Percentiles rank a stretch among this genome's conserved stretches.
Conservation (phyloP, 2,888 invertebrate genomes). For the Entomobrya multifasciata region DNA sequence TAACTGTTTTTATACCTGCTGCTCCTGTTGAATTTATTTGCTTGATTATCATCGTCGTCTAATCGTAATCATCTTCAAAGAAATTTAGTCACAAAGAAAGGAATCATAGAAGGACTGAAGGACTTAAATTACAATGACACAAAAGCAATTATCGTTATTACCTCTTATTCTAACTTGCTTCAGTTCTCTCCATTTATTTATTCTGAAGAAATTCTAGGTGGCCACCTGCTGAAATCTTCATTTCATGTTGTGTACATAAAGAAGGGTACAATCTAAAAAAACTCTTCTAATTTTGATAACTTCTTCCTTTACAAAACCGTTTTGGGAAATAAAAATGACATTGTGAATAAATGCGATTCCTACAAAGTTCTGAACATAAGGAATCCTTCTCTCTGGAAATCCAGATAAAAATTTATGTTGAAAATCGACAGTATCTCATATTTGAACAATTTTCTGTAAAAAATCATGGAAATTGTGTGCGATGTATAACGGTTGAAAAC, state of each 20-base stretch:
- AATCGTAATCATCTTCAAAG: slow-evolving; percentile 16
- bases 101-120: slow-evolving; percentile 38
- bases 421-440: too few species aligned
- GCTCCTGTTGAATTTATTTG: slow-evolving; percentile 54
- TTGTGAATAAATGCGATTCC: too few species aligned
- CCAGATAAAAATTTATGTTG: too few species aligned
- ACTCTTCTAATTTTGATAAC: slow-evolving; percentile 17
- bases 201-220: background rate
- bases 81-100: slow-evolving; percentile 39
- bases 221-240: slow-evolving; percentile 30
- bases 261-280: background rate
- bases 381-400: too few species aligned
- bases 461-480: too few species aligned
- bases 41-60: slow-evolving; percentile 45
- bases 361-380: too few species aligned
- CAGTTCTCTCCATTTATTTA: background rate
- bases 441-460: too few species aligned
- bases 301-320: too few species aligned
- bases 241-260: background rate
- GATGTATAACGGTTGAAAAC: too few species aligned
- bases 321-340: too few species aligned
- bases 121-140: slow-evolving; percentile 54
- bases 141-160: slow-evolving; percentile 68
- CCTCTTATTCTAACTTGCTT: slow-evolving; percentile 6
- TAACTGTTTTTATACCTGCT: slow-evolving; percentile 44